Conservation (phyloP, 2,797 vertebrate genomes). For the Thalassophryne amazonica region DNA sequence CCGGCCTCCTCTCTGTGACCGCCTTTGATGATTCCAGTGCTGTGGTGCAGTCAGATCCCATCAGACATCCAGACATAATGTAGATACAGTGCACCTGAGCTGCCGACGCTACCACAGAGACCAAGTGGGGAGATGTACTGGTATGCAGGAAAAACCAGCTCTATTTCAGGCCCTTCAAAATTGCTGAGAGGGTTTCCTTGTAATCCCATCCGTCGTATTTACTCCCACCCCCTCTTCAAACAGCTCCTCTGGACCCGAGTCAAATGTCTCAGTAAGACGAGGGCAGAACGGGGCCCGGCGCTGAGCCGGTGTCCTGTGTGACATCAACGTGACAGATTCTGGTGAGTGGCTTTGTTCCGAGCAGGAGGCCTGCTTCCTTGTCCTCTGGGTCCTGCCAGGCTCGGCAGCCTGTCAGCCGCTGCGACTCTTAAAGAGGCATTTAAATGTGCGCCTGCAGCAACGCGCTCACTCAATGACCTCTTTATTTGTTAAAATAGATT, state of each 20-base stretch:
- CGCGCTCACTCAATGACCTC: slow-evolving; percentile 91
- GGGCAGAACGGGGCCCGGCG: slow-evolving; percentile 5
- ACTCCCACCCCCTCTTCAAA: slow-evolving; percentile 68
- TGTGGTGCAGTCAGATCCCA: slow-evolving; percentile 64
- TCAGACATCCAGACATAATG: slow-evolving; percentile 62
- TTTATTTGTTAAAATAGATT: slow-evolving; percentile 99
- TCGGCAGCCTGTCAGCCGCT: slow-evolving; percentile 79
- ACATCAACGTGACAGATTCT: slow-evolving; percentile 63
- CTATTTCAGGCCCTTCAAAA: slow-evolving; percentile 70
- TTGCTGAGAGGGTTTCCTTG: slow-evolving; percentile 73
- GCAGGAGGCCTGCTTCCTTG: slow-evolving; percentile 67
- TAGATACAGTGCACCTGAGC: slow-evolving; percentile 72
- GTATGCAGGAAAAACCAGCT: slow-evolving; percentile 69
- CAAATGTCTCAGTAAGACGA: slow-evolving; percentile 59
- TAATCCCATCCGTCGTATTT: slow-evolving; percentile 71
- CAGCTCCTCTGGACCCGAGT: slow-evolving; percentile 56
- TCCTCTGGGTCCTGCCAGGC: slow-evolving; percentile 64
- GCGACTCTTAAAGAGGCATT: slow-evolving; percentile 86
- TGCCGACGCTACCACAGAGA: slow-evolving; percentile 51
- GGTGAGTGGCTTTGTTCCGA: slow-evolving; percentile 81
- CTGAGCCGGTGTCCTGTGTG: slow-evolving; percentile 23
- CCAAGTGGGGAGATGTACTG: slow-evolving; percentile 68
- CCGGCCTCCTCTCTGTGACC: slow-evolving; percentile 54
- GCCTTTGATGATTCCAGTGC: slow-evolving; percentile 66
- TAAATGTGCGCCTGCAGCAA: slow-evolving; percentile 90